These are phyloP conservation scores for Selenia dentaria DNA, from an alignment of 2,888 invertebrate genomes.

Conservation along the genomic window DNA sequence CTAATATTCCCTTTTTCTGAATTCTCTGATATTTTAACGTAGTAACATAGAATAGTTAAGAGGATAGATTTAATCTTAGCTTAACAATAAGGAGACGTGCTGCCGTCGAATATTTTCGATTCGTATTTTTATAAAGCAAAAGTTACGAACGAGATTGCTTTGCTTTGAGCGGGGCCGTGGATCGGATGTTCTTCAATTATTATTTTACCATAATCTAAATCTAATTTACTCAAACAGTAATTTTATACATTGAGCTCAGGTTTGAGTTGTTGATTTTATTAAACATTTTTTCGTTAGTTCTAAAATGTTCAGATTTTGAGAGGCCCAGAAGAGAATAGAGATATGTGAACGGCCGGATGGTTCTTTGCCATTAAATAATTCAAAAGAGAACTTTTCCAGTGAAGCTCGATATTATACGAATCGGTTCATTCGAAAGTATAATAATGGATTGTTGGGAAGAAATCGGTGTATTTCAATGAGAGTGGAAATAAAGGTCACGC, in stretches of 20 bases:
- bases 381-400: background rate
- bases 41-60: conserved; percentile 76
- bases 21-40: conserved; percentile 84
- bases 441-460: conserved; percentile 10
- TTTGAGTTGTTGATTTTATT: conserved; percentile 23
- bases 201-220: conserved; percentile 38
- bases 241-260: conserved; percentile 18
- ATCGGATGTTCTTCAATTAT: conserved; percentile 47
- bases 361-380: conserved; percentile 5
- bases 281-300: conserved; percentile 43
- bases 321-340: conserved; percentile 65
- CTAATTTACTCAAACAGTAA: conserved; percentile 34
- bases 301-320: conserved; percentile 55
- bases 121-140: conserved; percentile 84
- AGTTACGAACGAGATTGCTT: conserved; percentile 82
- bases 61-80: conserved; percentile 75
- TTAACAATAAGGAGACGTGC: conserved; percentile 78
- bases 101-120: conserved; percentile 83
- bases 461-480: conserved; percentile 19
- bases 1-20: conserved; percentile 82
- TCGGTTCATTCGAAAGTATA: background rate
- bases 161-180: conserved; percentile 79
- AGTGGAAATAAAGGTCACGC: conserved; percentile 53
- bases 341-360: conserved; percentile 40
- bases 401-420: background rate